These are phyloP conservation scores for Pseudopodoces humilis DNA, from an alignment of 2,113 vertebrate genomes.

Conservation along the genomic window DNA sequence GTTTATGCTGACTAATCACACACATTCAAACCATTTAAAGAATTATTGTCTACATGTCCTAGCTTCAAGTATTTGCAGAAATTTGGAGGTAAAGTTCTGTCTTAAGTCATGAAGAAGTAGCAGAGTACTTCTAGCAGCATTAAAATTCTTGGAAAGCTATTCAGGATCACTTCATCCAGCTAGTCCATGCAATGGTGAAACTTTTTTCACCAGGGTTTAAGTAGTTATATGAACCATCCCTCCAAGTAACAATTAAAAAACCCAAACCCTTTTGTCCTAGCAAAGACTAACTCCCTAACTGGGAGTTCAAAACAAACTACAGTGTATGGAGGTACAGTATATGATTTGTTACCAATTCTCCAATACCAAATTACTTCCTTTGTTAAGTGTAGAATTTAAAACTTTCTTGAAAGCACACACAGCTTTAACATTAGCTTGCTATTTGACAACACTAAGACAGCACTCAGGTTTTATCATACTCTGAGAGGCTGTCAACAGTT, in stretches of 20 bases:
- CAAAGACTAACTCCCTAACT: neutral
- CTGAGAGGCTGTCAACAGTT: neutral
- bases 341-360: neutral
- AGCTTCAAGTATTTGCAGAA: neutral
- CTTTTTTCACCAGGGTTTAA: neutral
- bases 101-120: neutral
- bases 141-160: neutral
- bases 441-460: neutral
- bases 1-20: neutral
- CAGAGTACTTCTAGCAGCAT: neutral
- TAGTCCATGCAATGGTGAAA: neutral
- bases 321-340: neutral
- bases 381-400: neutral
- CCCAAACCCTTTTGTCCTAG: neutral
- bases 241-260: neutral
- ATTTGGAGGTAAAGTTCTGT: neutral
- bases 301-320: neutral
- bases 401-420: neutral
- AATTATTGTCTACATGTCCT: neutral
- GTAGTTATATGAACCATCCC: neutral
- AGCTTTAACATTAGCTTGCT: neutral
- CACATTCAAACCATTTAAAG: neutral
- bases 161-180: neutral
- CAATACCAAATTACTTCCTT: neutral
- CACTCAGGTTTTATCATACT: neutral